phyloP scores from a whole-genome alignment of 2,888 invertebrate species.

The Thalpophila matura region DNA sequence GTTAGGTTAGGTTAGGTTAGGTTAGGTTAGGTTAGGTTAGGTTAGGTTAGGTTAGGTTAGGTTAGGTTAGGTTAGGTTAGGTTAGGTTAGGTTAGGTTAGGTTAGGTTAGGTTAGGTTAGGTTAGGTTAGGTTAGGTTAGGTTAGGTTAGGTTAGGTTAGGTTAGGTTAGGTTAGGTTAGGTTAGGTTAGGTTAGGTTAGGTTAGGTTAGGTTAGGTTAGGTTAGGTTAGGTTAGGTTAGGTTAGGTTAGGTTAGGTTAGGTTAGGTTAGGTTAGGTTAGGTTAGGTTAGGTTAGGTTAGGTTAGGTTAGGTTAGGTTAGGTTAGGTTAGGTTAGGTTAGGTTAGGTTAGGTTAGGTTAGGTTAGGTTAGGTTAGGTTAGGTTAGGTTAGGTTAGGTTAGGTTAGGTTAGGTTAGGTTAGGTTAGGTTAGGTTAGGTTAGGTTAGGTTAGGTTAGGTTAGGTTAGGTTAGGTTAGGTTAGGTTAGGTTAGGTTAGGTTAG shows the following conservation, averaged over 20 bases:
- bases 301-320: constrained; percentile 27
- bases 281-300: constrained; percentile 41
- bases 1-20: constrained; percentile 13
- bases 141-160: constrained; percentile 37
- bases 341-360: too few relatives aligned
- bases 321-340: too few relatives aligned
- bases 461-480: too few relatives aligned
- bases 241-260: constrained; percentile 42
- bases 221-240: constrained; percentile 44
- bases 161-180: constrained; percentile 43
- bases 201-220: constrained; percentile 47
- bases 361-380: too few relatives aligned
- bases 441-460: too few relatives aligned
- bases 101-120: constrained; percentile 36
- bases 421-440: too few relatives aligned
- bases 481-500: too few relatives aligned
- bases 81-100: constrained; percentile 38
- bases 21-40: constrained; percentile 20
- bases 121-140: constrained; percentile 36
- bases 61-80: constrained; percentile 32
- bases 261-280: constrained; percentile 47
- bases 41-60: constrained; percentile 32
- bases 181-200: constrained; percentile 48
- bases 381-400: too few relatives aligned
- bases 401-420: too few relatives aligned